Evolutionary conservation across 2,113 vertebrate species (phyloP), one percentile per base, ranked within the genome.

Genomic region (Corythornis madagascariensis): DNA sequence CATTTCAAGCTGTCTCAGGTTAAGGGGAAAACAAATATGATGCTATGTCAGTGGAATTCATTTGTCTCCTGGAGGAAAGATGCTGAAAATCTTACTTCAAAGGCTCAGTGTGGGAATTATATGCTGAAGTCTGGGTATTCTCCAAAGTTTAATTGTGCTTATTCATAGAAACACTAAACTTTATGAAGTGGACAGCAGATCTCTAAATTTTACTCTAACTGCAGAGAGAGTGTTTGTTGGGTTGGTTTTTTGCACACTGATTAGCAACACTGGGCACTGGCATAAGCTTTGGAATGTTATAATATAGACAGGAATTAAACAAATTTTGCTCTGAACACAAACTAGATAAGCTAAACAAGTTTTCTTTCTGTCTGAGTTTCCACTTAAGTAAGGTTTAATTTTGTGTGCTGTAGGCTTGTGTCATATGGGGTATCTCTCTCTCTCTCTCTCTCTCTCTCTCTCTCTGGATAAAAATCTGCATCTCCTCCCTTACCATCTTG

Each of bases 131-230:
- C 63, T 87, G 91, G 78, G 79, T 90, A 66, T 82, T 90, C 89
- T 94, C 83, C 59, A 87, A 64, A 74, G 63, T 38, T 90, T 90
- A 94, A 82, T 87, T 90, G 73, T 55, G 55, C 63, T 89, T 92
- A 79, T 96, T 96, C 89, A 84, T 82, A 82, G 83, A 92, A 92
- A 82, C 61, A 14, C 70, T 92, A 50, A 94, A 90, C 70, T 95
- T 95, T 55, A 75, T 92, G 74, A 92, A 92, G 45, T 69, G 89
- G 92, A 59, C 86, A 87, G 86, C 86, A 96, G 83, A 92, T 31
- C 38, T 94, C 78, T 84, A 76, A 86, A 89, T 87, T 86, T 95
- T 92, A 50, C 83, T 93, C 31, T 63, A 11, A 82, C 28, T 79
- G 42, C 2, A 8, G 55, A 76, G 42, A 69, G 47, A 9, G 61